Evolutionary conservation across 1,140 invertebrate species (phyloP), one percentile per base, ranked within the genome.

Genomic region (Rhagoletis pomonella): DNA sequence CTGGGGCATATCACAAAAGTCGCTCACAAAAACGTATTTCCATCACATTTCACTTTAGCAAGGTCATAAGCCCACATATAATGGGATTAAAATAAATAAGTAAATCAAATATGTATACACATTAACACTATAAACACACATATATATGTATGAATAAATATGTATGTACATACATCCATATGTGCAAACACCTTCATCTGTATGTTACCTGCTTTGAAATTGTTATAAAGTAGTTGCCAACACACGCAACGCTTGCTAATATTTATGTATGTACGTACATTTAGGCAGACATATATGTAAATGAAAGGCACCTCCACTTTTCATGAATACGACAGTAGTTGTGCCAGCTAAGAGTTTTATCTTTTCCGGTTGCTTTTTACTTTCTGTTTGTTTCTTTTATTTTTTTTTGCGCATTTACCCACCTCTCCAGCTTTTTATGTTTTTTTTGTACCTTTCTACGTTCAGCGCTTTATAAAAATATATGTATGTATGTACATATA

Each of bases 321-420:
- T 42, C 73, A n/a, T 29, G 47, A 81, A 58, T 81, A 55, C 19
- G 47, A 29, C 73, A 50, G 73, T 81, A 19, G 47, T 55, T 55
- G 19, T 81, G 73, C n/a, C n/a, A 55, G 42, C 47, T 81, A 47
- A 55, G 9, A 58, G 47, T 81, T 81, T 81, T 81, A 81, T 81
- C 73, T 81, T 47, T 81, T 81, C 73, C 73, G 67, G 39, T 73
- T 73, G 67, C 42, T 14, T 73, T 73, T n/a, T 73, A 42, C 42
- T 14, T 73, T 73, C 6, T 42, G 39, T 44, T 73, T 3, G 39
- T 42, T n/a, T 73, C 44, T 73, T 81, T 81, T 17, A 55, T 44
- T 9, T 58, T 81, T 50, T 81, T 50, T 50, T 55, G 50, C 50
- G 5, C 50, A 5, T 55, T 62, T 14, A 1, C 17, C 12, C n/a